Percentiles rank a stretch among this genome's conserved stretches.
phyloP scores from a whole-genome alignment of 2,888 invertebrate genomes.

The Minunthozetes semirufus region DNA sequence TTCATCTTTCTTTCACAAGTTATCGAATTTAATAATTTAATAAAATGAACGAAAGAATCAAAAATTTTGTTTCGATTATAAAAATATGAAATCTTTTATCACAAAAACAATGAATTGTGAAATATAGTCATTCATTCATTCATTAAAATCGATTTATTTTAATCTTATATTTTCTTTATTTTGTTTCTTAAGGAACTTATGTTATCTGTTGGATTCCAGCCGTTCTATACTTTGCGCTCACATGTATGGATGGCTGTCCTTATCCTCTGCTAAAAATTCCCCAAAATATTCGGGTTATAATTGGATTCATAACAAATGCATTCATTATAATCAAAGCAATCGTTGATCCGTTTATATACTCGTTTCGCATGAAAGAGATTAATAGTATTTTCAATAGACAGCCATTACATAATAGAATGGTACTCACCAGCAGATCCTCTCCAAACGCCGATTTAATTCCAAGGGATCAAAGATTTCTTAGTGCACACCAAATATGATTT shows the following conservation, averaged over 20 bases:
- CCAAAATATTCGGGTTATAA: constrained; percentile 37
- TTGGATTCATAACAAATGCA: constrained; percentile 50
- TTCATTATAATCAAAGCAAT: constrained; percentile 59
- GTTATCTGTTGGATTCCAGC: constrained; percentile 59
- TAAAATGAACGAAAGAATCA: too few relatives aligned
- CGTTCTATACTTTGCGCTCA: constrained; percentile 54
- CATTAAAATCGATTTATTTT: constrained; percentile 44
- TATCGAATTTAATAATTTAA: too few relatives aligned
- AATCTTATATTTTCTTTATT: background rate
- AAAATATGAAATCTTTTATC: too few relatives aligned
- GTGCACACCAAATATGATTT: too few relatives aligned
- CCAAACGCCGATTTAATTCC: too few relatives aligned
- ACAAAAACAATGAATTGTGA: too few relatives aligned
- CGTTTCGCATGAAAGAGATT: constrained; percentile 60
- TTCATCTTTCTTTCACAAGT: too few relatives aligned
- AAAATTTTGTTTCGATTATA: too few relatives aligned
- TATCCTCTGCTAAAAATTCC: constrained; percentile 44
- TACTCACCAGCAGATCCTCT: too few relatives aligned
- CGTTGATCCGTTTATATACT: constrained; percentile 61
- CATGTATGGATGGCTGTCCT: constrained; percentile 53
- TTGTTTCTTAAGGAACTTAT: constrained; percentile 51
- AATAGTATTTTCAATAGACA: background rate
- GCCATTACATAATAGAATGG: too few relatives aligned
- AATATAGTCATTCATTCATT: too few relatives aligned
- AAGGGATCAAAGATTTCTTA: too few relatives aligned